phyloP scores from a whole-genome alignment of 2,113 vertebrate species.

The Aptenodytes patagonicus region DNA sequence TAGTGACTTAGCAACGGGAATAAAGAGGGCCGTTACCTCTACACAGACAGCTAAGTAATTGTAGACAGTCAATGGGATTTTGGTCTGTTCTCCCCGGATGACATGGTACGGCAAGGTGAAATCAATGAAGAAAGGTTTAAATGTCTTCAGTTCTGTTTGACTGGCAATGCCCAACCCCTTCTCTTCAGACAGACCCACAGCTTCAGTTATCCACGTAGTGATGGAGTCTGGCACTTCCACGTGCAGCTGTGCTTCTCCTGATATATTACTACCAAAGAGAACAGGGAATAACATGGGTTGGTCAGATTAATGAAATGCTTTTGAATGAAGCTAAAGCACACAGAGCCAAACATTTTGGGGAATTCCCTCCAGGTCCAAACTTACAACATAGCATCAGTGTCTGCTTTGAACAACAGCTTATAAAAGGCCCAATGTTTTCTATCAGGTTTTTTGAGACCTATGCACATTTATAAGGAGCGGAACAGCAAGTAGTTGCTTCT shows the following conservation, averaged over 20 bases:
- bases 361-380: background rate
- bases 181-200: conserved; percentile 78
- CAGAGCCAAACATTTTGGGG: background rate
- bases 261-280: conserved; percentile 59
- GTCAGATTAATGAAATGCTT: background rate
- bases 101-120: conserved; percentile 85
- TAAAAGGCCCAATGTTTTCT: background rate
- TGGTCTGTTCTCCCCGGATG: conserved; percentile 90
- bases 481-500: background rate
- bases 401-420: background rate
- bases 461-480: background rate
- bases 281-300: rapidly evolving
- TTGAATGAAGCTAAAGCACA: background rate
- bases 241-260: conserved; percentile 78
- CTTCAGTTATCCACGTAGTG: conserved; percentile 89
- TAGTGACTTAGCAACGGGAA: background rate
- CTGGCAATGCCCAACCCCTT: conserved; percentile 82
- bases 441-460: background rate
- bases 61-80: conserved; percentile 87
- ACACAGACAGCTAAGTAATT: conserved; percentile 84
- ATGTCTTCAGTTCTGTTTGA: conserved; percentile 80
- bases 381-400: background rate
- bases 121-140: conserved; percentile 91
- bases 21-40: conserved; percentile 73
- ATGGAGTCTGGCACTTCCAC: conserved; percentile 90